Conservation (phyloP, 2,113 vertebrate genomes). For the Triplophysa rosa region DNA sequence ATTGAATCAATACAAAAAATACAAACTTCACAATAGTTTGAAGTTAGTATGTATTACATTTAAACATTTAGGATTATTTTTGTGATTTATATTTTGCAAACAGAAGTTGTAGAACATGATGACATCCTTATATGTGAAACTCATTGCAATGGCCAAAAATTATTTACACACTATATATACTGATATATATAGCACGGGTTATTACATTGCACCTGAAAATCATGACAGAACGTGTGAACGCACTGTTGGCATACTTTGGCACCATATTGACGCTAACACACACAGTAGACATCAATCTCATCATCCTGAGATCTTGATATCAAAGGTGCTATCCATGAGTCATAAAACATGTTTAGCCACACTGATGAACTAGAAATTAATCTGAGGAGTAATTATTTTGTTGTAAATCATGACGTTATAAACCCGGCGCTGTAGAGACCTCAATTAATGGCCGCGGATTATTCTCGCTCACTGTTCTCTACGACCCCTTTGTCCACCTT, state of each 20-base stretch:
- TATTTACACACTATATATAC: too few relatives aligned
- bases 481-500: constrained; percentile 4
- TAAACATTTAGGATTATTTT: too few relatives aligned
- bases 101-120: too few relatives aligned
- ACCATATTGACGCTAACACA: neutral
- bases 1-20: too few relatives aligned
- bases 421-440: too few relatives aligned
- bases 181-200: neutral
- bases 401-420: neutral
- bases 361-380: neutral
- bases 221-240: neutral
- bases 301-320: neutral
- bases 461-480: neutral
- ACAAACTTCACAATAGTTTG: too few relatives aligned
- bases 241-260: neutral
- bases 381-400: neutral
- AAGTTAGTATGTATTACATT: too few relatives aligned
- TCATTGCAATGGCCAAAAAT: too few relatives aligned
- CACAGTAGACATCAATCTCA: neutral
- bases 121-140: too few relatives aligned
- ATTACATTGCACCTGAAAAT: neutral
- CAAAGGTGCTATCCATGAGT: neutral
- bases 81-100: too few relatives aligned
- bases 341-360: neutral
- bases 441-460: neutral